Percentiles rank a stretch among this genome's conserved stretches.
Conservation (phyloP, 1,140 invertebrate genomes). For the Idris sp. region DNA sequence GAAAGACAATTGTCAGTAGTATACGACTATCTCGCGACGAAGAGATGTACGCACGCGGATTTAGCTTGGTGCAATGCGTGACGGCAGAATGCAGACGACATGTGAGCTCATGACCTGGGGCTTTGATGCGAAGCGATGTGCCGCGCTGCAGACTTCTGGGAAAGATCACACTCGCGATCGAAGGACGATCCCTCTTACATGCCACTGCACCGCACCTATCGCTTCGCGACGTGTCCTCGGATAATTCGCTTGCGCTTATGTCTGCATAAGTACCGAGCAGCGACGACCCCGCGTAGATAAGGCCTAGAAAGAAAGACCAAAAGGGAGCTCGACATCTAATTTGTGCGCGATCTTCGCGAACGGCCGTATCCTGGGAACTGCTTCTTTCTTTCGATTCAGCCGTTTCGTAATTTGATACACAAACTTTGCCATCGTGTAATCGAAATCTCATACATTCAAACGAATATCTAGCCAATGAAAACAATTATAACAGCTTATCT, state of each 20-base stretch:
- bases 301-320: constrained; percentile 45
- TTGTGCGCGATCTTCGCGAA: constrained; percentile 49
- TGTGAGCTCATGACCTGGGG: constrained; percentile 71
- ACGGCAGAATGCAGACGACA: constrained; percentile 70
- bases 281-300: constrained; percentile 52
- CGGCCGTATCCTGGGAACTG: constrained; percentile 44
- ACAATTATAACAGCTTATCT: constrained; percentile 18
- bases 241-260: constrained; percentile 54
- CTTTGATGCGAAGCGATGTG: constrained; percentile 68
- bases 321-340: constrained; percentile 55
- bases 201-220: constrained; percentile 58
- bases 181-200: constrained; percentile 60
- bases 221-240: constrained; percentile 51
- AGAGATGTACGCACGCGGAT: constrained; percentile 48
- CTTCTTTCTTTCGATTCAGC: constrained; percentile 45
- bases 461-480: constrained; percentile 27
- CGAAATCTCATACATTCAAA: constrained; percentile 40
- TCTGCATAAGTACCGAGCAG: constrained; percentile 48
- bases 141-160: constrained; percentile 59
- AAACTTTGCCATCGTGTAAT: constrained; percentile 51
- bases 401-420: constrained; percentile 51
- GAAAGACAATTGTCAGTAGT: constrained; percentile 55
- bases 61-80: constrained; percentile 53
- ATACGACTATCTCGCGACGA: constrained; percentile 50
- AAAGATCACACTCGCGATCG: constrained; percentile 63